Conservation (phyloP, 1,140 invertebrate species). For the Pachypeltis micranthus region DNA sequence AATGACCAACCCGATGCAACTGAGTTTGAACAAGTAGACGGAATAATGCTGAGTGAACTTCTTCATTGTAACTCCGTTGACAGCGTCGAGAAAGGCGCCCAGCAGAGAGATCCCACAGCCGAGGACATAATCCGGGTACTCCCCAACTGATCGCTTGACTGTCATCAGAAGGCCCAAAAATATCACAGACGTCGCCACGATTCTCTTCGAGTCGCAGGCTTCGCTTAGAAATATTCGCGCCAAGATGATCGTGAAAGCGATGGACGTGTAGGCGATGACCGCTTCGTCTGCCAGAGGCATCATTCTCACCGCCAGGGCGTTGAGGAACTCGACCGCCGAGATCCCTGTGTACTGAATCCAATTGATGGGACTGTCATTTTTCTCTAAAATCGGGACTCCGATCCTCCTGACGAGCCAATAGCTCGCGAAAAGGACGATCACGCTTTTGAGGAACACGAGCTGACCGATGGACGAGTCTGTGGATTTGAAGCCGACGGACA, state of each 20-base stretch:
- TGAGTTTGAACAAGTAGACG: not conserved
- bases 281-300: conserved; percentile 15
- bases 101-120: not conserved
- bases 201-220: not conserved
- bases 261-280: conserved; percentile 8
- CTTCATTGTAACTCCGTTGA: not conserved
- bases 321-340: too few species aligned
- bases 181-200: not conserved
- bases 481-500: not conserved
- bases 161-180: not conserved
- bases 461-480: conserved; percentile 1
- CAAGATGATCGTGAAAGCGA: conserved; percentile 12
- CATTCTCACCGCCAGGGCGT: conserved; percentile 1
- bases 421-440: not conserved
- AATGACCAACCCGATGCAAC: not conserved
- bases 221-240: conserved; percentile 10
- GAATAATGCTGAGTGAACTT: not conserved
- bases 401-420: too few species aligned
- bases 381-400: too few species aligned
- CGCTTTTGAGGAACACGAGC: not conserved
- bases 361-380: too few species aligned
- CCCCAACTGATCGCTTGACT: not conserved
- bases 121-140: conserved; percentile 6
- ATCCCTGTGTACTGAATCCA: too few species aligned
- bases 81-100: conserved; percentile 3